phyloP scores from a whole-genome alignment of 2,113 vertebrate species.

The Antigone vipio region DNA sequence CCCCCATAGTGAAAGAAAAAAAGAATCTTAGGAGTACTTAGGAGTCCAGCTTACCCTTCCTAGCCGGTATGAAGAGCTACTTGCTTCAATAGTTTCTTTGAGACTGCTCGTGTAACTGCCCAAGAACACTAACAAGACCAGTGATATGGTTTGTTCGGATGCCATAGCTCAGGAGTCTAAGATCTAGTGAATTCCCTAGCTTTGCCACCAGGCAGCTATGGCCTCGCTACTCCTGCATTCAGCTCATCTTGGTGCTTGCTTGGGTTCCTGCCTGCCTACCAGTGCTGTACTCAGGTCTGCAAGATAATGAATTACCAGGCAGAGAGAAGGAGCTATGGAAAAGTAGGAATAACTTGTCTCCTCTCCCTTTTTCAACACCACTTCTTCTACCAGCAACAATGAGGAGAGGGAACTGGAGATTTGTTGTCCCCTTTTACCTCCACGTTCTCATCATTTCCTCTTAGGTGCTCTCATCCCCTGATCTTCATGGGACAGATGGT shows the following conservation, averaged over 20 bases:
- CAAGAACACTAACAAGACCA: neutral
- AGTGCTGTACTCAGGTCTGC: neutral
- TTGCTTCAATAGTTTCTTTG: neutral
- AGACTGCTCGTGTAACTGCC: neutral
- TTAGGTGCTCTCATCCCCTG: neutral
- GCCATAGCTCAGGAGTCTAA: neutral
- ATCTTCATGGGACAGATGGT: neutral
- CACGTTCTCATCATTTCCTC: neutral
- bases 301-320: neutral
- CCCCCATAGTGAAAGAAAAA: neutral
- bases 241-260: neutral
- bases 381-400: neutral
- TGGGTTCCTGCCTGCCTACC: neutral
- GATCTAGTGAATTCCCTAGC: neutral
- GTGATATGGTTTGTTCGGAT: accelerated
- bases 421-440: neutral
- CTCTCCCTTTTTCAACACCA: neutral
- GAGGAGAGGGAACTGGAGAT: neutral
- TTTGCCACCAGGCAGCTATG: neutral
- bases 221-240: accelerated
- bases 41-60: neutral
- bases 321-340: neutral
- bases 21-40: neutral
- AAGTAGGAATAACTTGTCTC: neutral
- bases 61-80: neutral